These are phyloP conservation scores for Diabrotica balteata DNA, from an alignment of 2,888 invertebrate species.

Conservation along the genomic window DNA sequence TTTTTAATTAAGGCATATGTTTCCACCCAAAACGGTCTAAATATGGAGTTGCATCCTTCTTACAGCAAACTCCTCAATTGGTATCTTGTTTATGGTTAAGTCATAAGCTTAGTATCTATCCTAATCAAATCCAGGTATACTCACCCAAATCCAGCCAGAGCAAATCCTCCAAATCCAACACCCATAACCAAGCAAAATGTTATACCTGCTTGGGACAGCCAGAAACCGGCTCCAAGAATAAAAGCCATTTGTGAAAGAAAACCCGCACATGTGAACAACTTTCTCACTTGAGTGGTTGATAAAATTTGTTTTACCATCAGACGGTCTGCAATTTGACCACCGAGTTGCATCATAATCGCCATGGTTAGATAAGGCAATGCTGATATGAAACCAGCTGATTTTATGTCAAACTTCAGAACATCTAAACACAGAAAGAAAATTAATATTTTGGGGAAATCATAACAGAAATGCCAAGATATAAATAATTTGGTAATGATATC, in stretches of 20 bases:
- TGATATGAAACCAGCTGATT: slow-evolving; percentile 82
- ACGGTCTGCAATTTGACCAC: slow-evolving; percentile 85
- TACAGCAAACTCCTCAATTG: too few relatives aligned
- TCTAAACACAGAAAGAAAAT: slow-evolving; percentile 61
- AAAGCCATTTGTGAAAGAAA: slow-evolving; percentile 82
- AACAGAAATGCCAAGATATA: too few relatives aligned
- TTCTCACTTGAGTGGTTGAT: slow-evolving; percentile 75
- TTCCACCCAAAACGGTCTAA: too few relatives aligned
- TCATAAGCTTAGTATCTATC: too few relatives aligned
- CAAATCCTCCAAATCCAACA: slow-evolving; percentile 37
- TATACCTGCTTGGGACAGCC: slow-evolving; percentile 63
- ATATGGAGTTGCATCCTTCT: too few relatives aligned
- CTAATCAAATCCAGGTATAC: too few relatives aligned
- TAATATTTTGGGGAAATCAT: too few relatives aligned
- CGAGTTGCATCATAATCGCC: slow-evolving; percentile 79
- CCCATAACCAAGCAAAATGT: slow-evolving; percentile 39
- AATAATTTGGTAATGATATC: too few relatives aligned
- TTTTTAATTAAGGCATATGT: too few relatives aligned
- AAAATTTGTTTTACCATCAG: slow-evolving; percentile 69
- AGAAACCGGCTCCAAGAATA: slow-evolving; percentile 82
- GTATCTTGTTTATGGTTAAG: too few relatives aligned
- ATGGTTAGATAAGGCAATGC: slow-evolving; percentile 89
- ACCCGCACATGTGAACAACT: slow-evolving; percentile 74
- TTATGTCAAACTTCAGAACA: slow-evolving; percentile 73
- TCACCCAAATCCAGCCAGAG: slow-evolving; percentile 41